A percentile compares a stretch with the other conserved stretches of the same genome.
phyloP scores from a whole-genome alignment of 2,888 invertebrate species.

The Clepsis dumicolana region DNA sequence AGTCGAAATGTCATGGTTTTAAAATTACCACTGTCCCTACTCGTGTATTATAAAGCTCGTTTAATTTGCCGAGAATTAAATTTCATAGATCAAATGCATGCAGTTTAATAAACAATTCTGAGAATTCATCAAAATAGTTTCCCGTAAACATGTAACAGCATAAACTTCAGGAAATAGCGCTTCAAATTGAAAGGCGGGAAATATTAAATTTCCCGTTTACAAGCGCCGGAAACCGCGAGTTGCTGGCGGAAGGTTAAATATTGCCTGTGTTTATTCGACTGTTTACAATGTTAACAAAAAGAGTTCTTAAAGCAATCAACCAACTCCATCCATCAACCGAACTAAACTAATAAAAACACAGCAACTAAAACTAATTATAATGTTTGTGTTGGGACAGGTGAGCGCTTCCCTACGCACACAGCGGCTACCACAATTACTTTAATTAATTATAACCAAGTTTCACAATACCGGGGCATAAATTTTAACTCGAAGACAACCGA shows the following conservation, averaged over 20 bases:
- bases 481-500: slow-evolving; percentile 23
- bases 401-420: slow-evolving; percentile 14
- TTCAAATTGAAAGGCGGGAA: slow-evolving; percentile 27
- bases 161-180: slow-evolving; percentile 19
- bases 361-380: slow-evolving; percentile 36
- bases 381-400: slow-evolving; percentile 25
- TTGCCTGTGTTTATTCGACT: slow-evolving; percentile 1
- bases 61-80: neutral
- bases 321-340: slow-evolving; percentile 31
- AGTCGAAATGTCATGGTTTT: no score
- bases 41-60: no score
- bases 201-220: slow-evolving; percentile 31
- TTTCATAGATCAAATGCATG: neutral
- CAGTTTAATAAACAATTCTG: neutral
- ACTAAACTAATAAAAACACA: slow-evolving; percentile 36
- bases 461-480: slow-evolving; percentile 23
- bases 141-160: neutral
- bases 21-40: no score
- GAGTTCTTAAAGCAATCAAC: slow-evolving; percentile 13
- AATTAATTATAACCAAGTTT: slow-evolving; percentile 29
- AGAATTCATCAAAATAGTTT: slow-evolving; percentile 5
- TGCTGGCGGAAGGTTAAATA: slow-evolving; percentile 12
- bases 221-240: slow-evolving; percentile 29
- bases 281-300: slow-evolving; percentile 16
- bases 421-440: neutral